Base-by-base conservation (phyloP, 2,113 vertebrate genomes). In the Pyxicephalus adspersus region DNA sequence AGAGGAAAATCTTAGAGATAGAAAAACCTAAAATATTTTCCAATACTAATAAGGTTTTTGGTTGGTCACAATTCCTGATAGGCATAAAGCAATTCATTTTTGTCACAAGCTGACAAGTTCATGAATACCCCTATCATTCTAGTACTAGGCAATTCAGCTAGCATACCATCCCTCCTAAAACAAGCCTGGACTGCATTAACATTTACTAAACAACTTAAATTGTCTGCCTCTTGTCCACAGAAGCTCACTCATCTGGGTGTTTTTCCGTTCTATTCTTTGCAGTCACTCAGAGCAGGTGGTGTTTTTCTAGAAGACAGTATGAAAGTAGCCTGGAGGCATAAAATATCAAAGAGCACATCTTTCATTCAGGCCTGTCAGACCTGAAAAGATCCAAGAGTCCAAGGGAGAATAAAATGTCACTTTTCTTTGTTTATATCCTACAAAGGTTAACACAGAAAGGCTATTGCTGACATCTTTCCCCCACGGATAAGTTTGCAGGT, bases 401-500 rank as follows among this genome's bases (percentile, higher is more conserved):
- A 70, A 52, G 25, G 4, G 52, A 26, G 26, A 25, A 52, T 7
- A 77, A 77, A 65, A 77, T 64, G 31, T 54, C 19, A 71, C 38
- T 52, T 73, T 55, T 25, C 29, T 60, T 18, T 70, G 20, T 60
- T 38, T 57, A 15, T 26, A 52, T 65, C 22, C 74, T 31, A 50
- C 79, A 81, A 15, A 65, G 28, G 60, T 64, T 65, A 66, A 25
- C 45, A 20, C 60, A 28, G 58, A 64, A 65, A 25, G n/a, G 22
- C 60, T 38, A 31, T 45, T 34, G 6, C 2, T 50, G 26, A 71
- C 66, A 29, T 65, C 50, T 34, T 19, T 74, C 23, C 52, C 80
- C 52, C 8, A n/a, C 31, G 71, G 68, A 38, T 31, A n/a, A 70
- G 8, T 58, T 80, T 81, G 60, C 26, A 65, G 51, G n/a, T 75